phyloP scores from a whole-genome alignment of 2,113 vertebrate species.

The Arothron firmamentum region DNA sequence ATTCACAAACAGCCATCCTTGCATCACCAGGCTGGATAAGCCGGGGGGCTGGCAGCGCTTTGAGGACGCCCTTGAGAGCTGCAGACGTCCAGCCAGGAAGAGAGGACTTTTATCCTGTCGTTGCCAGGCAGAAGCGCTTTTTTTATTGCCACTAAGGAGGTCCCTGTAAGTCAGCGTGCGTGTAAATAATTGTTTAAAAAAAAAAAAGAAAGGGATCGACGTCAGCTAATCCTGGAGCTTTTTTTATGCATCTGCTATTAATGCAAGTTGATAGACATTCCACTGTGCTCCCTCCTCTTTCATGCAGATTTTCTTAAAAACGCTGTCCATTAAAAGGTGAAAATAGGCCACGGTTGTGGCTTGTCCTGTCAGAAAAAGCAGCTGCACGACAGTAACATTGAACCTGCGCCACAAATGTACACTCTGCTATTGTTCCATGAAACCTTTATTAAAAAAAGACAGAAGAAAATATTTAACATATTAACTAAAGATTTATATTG shows the following conservation, averaged over 20 bases:
- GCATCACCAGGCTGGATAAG: conserved; percentile 45
- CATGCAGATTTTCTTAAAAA: conserved; percentile 55
- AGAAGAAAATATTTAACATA: conserved; percentile 76
- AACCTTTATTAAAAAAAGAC: conserved; percentile 64
- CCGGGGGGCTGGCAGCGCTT: conserved; percentile 39
- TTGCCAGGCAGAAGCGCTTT: conserved; percentile 60
- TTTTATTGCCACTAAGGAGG: conserved; percentile 58
- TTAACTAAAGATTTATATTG: conserved; percentile 80
- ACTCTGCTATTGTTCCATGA: conserved; percentile 64
- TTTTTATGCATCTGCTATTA: conserved; percentile 68
- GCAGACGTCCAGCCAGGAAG: conserved; percentile 43
- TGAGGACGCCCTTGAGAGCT: conserved; percentile 40
- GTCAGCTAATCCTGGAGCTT: conserved; percentile 50
- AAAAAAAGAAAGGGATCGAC: conserved; percentile 35
- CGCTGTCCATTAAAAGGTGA: conserved; percentile 50
- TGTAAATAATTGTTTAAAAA: conserved; percentile 63
- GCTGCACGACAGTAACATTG: conserved; percentile 42
- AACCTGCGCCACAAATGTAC: conserved; percentile 59
- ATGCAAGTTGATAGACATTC: conserved; percentile 75
- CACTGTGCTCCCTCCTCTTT: conserved; percentile 70
- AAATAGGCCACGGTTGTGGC: conserved; percentile 32
- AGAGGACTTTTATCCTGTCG: conserved; percentile 57
- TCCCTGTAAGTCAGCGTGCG: conserved; percentile 36
- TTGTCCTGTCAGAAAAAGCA: conserved; percentile 37
- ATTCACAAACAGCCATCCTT: conserved; percentile 27